Evolutionary conservation across 2,113 vertebrate species (phyloP), one percentile per base, ranked within the genome.

Genomic region (Nicator chloris): DNA sequence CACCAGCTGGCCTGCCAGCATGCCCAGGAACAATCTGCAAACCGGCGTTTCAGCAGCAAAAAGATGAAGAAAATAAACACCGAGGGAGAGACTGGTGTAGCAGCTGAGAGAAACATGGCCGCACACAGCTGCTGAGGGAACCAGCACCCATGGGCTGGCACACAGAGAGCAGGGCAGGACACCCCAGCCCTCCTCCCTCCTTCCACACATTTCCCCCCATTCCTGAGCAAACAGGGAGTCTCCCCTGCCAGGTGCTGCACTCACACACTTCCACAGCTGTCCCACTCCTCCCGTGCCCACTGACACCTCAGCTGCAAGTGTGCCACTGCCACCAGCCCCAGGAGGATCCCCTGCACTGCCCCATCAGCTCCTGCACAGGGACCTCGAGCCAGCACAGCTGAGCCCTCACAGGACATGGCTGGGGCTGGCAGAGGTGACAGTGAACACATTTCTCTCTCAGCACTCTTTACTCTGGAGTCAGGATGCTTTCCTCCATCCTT

Each of bases 1-100:
- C 59, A 11, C 1, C 0, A 71, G 80, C 57, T 69, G 91, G 18
- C 37, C 51, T 68, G 63, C 61, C 80, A 88, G 44, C 26, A 4
- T 4, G 47, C 47, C 73, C 63, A 39, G 59, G 37, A 73, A 72
- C 73, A 89, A 69, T 81, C 35, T 92, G 72, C 61, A 40, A 50
- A 15, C 31, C 69, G 35, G 60, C 9, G 0, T 30, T 75, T 86
- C 49, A 73, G 71, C 81, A 39, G 10, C 61, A 89, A 73, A 76
- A 64, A 57, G 77, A 61, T 0, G 4, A 39, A 53, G 20, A 23
- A 66, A 65, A 63, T 30, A 45, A 50, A 59, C 28, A 59, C 31
- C 31, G 26, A 0, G 0, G 9, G 30, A 37, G 69, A 92, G 35
- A 44, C 0, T 1, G 5, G 1, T 3, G 15, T 7, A 45, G 17